Evolutionary conservation across 2,113 vertebrate species (phyloP).

Genomic region (Prochilodus magdalenae): DNA sequence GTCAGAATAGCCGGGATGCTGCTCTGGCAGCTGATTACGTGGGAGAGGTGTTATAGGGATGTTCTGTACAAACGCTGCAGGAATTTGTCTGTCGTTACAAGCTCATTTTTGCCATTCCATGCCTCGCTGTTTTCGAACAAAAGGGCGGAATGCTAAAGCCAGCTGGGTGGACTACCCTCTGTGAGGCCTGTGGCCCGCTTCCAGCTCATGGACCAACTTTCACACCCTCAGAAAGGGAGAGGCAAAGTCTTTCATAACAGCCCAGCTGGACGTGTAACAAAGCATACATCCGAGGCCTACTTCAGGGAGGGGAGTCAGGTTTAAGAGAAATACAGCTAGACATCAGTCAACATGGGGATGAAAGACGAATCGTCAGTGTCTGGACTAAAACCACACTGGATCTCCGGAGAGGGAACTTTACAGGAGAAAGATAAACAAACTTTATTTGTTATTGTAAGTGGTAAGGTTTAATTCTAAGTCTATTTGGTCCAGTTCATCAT

Average conservation of each 20-base stretch:
- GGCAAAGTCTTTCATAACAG: conserved; percentile 38
- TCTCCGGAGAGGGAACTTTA: no score
- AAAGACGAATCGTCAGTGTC: not conserved
- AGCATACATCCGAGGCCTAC: conserved; percentile 24
- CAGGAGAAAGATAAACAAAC: no score
- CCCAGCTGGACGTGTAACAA: conserved; percentile 44
- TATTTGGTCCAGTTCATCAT: no score
- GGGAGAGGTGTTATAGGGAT: conserved; percentile 7
- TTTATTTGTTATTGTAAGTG: no score
- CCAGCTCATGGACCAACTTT: conserved; percentile 26
- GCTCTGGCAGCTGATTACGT: not conserved
- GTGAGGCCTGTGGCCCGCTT: conserved; percentile 10
- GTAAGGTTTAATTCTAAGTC: no score
- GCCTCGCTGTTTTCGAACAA: conserved; percentile 35
- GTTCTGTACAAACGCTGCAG: not conserved
- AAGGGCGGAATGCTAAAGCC: conserved; percentile 25
- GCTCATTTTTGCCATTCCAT: conserved; percentile 46
- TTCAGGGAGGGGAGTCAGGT: not conserved
- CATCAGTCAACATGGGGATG: not conserved
- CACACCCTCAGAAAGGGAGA: conserved; percentile 54
- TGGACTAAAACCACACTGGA: no score
- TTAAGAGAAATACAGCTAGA: not conserved
- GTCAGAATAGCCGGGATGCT: not conserved
- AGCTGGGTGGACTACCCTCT: conserved; percentile 23
- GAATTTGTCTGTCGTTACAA: conserved; percentile 34